These are phyloP conservation scores for Drosophila ficusphila DNA, from an alignment of 1,140 invertebrate species.

Conservation along the genomic window DNA sequence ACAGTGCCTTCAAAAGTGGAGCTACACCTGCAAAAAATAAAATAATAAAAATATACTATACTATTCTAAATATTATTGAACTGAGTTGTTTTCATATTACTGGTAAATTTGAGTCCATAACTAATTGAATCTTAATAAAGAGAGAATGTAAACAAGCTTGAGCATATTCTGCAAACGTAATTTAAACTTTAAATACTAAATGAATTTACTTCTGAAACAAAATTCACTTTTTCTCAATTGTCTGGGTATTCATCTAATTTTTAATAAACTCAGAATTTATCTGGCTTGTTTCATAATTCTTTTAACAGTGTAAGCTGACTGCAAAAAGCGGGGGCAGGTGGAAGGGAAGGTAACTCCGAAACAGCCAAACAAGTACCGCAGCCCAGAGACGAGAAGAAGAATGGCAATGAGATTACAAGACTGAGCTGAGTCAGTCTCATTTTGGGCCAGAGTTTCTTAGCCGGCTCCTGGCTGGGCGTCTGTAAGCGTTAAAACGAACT, in stretches of 20 bases:
- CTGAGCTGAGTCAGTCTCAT: conserved; percentile 29
- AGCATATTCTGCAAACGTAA: too few species aligned
- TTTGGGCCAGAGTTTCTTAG: background rate
- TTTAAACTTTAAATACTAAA: too few species aligned
- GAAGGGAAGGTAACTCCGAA: conserved; percentile 29
- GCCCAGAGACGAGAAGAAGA: background rate
- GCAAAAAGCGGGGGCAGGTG: background rate
- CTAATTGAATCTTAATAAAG: too few species aligned
- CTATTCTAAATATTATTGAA: background rate
- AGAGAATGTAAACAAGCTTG: too few species aligned
- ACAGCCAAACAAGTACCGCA: conserved; percentile 15
- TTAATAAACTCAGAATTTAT: background rate
- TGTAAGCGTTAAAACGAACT: conserved; percentile 81
- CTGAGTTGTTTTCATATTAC: too few species aligned
- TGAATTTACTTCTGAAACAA: too few species aligned
- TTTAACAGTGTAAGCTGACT: background rate
- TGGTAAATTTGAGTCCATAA: too few species aligned
- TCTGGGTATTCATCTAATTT: too few species aligned
- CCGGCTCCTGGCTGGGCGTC: conserved; percentile 30
- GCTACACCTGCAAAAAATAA: conserved; percentile 8
- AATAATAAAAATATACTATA: background rate
- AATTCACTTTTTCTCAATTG: too few species aligned
- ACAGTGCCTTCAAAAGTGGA: conserved; percentile 23
- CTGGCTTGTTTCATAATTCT: background rate
- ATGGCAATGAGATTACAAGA: conserved; percentile 48